Evolutionary conservation across 1,140 invertebrate species (phyloP), one percentile per base, ranked within the genome.

Genomic region (Zophobas atratus): DNA sequence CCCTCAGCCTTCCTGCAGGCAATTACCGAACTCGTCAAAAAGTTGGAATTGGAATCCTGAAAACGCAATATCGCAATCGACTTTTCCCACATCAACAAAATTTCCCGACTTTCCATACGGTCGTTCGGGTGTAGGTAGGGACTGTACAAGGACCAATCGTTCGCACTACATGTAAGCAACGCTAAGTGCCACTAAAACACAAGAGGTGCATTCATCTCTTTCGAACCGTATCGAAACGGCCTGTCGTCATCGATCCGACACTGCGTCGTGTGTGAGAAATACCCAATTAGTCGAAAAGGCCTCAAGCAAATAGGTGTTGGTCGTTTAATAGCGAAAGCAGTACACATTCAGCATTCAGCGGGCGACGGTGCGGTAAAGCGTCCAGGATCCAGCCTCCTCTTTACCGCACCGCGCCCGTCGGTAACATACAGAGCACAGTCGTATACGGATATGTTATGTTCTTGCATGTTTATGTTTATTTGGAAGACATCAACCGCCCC

Each of bases 271-370:
- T 77, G 74, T 49, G 70, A 77, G 74, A 75, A 81, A 76, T 75
- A 75, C 46, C 77, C 77, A 81, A 79, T 81, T 77, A 48, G 77
- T 72, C 57, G 71, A 41, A 79, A 77, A 70, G 75, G 73, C 34
- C 34, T 32, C 67, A 78, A 75, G 46, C 60, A 77, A 76, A 36
- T 43, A 67, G 70, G 67, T 78, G 72, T 55, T 51, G 55, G 73
- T 51, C 51, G 43, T 46, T 71, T 56, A 71, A 78, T 63, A 79
- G 79, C 81, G 72, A 74, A 75, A 79, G 79, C 77, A 70, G 75
- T 75, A 35, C 49, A 79, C 81, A 82, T 82, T 79, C 77, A 80
- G 77, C 81, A 82, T 79, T 71, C 77, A 67, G 51, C 60, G 51
- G 67, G 60, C 1, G 57, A 74, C 39, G n/a, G 20, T 51, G 49